Conservation (phyloP, 2,888 invertebrate species). For the Dasysyrphus albostriatus region DNA sequence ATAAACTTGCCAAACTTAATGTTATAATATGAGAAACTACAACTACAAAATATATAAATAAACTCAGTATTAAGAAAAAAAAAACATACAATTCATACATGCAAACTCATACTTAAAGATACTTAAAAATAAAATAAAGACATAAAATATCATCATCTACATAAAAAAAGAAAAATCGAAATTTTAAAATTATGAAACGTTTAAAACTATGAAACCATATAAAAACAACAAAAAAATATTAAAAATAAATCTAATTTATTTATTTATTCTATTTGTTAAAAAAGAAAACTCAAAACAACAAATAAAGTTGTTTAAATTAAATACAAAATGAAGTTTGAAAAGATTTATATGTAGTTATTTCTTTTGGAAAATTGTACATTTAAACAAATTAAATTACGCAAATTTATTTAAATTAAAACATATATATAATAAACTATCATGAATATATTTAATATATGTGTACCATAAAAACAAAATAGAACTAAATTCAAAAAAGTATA, state of each 20-base stretch:
- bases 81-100: slow-evolving; percentile 30
- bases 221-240: slow-evolving; percentile 77
- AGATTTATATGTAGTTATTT: slow-evolving; percentile 45
- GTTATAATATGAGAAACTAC: slow-evolving; percentile 21
- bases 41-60: slow-evolving; percentile 32
- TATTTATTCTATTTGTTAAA: slow-evolving; percentile 55
- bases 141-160: slow-evolving; percentile 49
- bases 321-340: slow-evolving; percentile 56
- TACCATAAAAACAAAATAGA: slow-evolving; percentile 71
- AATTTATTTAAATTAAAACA: slow-evolving; percentile 73
- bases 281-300: slow-evolving; percentile 38
- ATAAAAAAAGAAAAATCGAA: slow-evolving; percentile 41
- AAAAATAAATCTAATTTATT: slow-evolving; percentile 64
- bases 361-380: slow-evolving; percentile 53
- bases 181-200: slow-evolving; percentile 59
- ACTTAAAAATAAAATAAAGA: slow-evolving; percentile 30
- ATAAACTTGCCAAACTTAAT: slow-evolving; percentile 63
- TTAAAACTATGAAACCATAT: slow-evolving; percentile 58
- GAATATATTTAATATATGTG: slow-evolving; percentile 80
- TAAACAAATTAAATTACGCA: slow-evolving; percentile 50
- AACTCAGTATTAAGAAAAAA: slow-evolving; percentile 64
- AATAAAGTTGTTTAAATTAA: slow-evolving; percentile 76
- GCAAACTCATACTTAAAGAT: slow-evolving; percentile 39
- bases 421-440: slow-evolving; percentile 79
- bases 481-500: slow-evolving; percentile 25